A percentile compares a stretch with the other conserved stretches of the same genome.
phyloP scores from a whole-genome alignment of 2,113 vertebrate species.

The Isichthys henryi region DNA sequence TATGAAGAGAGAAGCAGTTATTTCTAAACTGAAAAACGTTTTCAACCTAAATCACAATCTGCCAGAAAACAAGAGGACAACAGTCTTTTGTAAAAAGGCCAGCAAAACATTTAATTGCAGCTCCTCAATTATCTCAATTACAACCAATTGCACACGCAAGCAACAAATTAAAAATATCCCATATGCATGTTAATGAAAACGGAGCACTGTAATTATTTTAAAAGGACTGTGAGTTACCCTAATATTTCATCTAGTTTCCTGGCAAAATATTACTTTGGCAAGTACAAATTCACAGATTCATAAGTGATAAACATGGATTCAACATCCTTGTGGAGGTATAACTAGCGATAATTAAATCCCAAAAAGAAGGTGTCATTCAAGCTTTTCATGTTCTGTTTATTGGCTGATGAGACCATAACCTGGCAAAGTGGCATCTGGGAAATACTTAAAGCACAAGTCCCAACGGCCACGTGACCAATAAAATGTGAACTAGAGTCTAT shows the following conservation, averaged over 20 bases:
- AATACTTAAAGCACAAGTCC: neutral
- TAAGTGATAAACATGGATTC: neutral
- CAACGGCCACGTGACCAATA: neutral
- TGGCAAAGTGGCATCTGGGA: neutral
- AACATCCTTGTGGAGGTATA: neutral
- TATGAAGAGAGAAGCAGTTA: neutral
- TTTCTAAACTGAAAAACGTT: neutral
- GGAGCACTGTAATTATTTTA: neutral
- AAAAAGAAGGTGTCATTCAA: neutral
- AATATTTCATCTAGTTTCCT: neutral
- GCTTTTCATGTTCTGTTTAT: neutral
- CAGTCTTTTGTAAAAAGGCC: neutral
- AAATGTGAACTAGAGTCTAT: neutral
- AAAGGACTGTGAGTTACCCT: neutral
- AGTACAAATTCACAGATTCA: neutral
- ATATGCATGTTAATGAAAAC: neutral
- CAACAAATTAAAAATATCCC: neutral
- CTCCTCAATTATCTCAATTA: neutral
- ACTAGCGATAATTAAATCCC: neutral
- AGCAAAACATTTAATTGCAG: slow-evolving; percentile 5
- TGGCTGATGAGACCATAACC: neutral
- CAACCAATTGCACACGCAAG: neutral
- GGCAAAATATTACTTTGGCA: neutral
- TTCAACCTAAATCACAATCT: neutral
- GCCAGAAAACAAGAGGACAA: neutral